phyloP scores from a whole-genome alignment of 2,113 vertebrate species.

The Platysternon megacephalum region DNA sequence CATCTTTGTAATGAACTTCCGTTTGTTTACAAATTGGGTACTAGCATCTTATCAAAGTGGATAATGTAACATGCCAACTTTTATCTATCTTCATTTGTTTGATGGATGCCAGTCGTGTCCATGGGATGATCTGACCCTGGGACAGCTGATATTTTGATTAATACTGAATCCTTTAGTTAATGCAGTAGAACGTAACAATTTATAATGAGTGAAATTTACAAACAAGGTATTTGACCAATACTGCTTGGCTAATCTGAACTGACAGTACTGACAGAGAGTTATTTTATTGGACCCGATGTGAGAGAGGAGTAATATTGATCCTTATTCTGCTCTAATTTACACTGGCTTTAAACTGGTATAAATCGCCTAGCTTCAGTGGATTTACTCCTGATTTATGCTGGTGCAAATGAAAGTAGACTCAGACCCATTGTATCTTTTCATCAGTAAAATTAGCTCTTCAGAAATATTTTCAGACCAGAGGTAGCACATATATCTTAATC shows the following conservation, averaged over 20 bases:
- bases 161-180: slow-evolving; percentile 12
- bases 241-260: neutral
- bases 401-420: neutral
- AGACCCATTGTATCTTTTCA: neutral
- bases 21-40: slow-evolving; percentile 59
- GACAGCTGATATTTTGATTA: neutral
- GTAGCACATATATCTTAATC: neutral
- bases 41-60: slow-evolving; percentile 18
- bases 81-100: slow-evolving; percentile 42
- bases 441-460: neutral
- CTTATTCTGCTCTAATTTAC: neutral
- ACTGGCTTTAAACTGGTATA: neutral
- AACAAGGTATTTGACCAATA: slow-evolving; percentile 9
- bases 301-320: neutral
- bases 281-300: neutral
- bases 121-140: slow-evolving; percentile 12
- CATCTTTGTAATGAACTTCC: slow-evolving; percentile 69
- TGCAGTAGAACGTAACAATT: neutral
- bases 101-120: neutral
- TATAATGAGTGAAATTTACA: slow-evolving; percentile 23
- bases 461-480: neutral
- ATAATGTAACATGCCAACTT: slow-evolving; percentile 12
- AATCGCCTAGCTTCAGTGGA: neutral
- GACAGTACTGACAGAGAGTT: neutral
- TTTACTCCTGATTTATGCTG: neutral